A percentile compares a stretch with the other conserved stretches of the same genome.
phyloP scores from a whole-genome alignment of 1,140 invertebrate species.

The Lanistes nyassanus region DNA sequence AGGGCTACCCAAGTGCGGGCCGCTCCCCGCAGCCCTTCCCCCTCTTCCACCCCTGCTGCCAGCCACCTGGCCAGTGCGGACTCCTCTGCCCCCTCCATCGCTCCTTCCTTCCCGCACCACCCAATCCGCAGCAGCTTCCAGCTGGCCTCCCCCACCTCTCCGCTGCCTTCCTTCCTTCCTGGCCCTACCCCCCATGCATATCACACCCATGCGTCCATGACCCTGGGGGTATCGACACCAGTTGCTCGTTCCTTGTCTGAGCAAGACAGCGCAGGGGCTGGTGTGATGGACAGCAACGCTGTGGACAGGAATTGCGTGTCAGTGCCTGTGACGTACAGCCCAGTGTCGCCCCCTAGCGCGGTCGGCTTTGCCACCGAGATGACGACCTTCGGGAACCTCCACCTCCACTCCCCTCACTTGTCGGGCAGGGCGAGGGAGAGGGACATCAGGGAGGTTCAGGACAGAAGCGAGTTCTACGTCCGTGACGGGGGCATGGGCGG shows the following conservation, averaged over 20 bases:
- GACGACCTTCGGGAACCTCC: neutral
- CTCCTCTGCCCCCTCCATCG: neutral
- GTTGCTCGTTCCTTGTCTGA: neutral
- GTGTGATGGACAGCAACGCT: neutral
- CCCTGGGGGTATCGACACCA: too few relatives aligned
- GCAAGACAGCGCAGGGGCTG: neutral
- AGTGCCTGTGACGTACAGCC: neutral
- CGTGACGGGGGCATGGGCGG: too few relatives aligned
- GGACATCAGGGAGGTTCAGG: too few relatives aligned
- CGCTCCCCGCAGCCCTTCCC: neutral
- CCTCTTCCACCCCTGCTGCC: neutral
- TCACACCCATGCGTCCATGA: too few relatives aligned
- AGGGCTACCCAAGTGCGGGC: neutral
- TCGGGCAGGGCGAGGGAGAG: too few relatives aligned
- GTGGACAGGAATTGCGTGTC: neutral
- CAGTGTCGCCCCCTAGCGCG: slow-evolving; percentile 1
- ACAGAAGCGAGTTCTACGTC: too few relatives aligned
- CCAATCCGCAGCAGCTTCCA: neutral
- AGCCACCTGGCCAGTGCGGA: neutral
- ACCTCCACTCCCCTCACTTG: neutral
- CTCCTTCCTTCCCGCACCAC: neutral
- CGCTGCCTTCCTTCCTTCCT: neutral
- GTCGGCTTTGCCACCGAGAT: neutral
- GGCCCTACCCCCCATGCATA: neutral
- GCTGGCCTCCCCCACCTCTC: slow-evolving; percentile 5